Percentiles rank a stretch among this genome's conserved stretches.
Conservation (phyloP, 2,797 vertebrate species). For the Halcyon chelicuti region DNA sequence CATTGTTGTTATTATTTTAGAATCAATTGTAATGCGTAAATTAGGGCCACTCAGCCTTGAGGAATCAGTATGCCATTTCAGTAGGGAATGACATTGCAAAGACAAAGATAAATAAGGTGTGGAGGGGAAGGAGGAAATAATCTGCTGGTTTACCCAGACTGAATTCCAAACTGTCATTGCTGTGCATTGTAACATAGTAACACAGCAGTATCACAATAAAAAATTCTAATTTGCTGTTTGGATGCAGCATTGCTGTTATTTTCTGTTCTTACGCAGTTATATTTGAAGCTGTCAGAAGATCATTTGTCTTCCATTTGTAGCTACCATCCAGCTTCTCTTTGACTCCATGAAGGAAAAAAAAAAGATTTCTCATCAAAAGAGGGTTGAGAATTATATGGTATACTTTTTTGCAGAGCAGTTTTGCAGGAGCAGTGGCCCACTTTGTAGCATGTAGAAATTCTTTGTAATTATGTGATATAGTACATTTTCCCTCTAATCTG, state of each 20-base stretch:
- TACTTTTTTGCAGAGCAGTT: not conserved
- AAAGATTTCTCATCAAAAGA: not conserved
- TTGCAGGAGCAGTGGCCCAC: not conserved
- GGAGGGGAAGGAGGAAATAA: not conserved
- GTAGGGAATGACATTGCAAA: not conserved
- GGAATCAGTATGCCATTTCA: not conserved
- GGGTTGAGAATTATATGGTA: not conserved
- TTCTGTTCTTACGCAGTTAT: not conserved
- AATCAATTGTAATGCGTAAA: slow-evolving; percentile 4
- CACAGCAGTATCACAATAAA: not conserved
- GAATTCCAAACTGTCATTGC: not conserved
- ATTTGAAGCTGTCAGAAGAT: not conserved
- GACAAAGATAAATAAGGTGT: not conserved
- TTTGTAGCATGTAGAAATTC: not conserved
- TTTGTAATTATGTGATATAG: not conserved
- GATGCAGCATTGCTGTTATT: not conserved
- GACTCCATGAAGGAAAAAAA: not conserved
- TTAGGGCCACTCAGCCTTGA: not conserved
- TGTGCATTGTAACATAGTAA: not conserved
- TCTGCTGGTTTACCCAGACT: not conserved
- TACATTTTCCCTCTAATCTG: not conserved
- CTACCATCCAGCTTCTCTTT: not conserved
- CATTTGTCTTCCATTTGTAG: not conserved
- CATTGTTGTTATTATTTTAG: slow-evolving; percentile 8
- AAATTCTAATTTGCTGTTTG: not conserved